Percentiles rank a stretch among this genome's conserved stretches.
These are phyloP conservation scores for Rotaria macrura DNA, from an alignment of 2,888 invertebrate genomes.

Conservation along the genomic window DNA sequence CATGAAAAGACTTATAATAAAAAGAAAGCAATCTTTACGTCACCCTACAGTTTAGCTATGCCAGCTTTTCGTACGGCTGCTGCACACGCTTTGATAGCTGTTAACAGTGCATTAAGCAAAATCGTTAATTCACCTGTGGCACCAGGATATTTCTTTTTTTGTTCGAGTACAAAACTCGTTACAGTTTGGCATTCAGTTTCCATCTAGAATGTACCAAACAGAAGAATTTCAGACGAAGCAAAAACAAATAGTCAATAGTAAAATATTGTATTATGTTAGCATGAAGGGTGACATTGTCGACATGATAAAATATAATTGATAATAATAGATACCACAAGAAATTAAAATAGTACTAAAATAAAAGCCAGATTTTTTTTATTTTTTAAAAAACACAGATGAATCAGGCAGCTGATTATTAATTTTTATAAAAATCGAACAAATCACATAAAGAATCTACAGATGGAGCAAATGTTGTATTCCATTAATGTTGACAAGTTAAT, in stretches of 20 bases:
- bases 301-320: background rate
- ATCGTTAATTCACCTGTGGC: constrained; percentile 91
- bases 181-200: constrained; percentile 75
- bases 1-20: background rate
- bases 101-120: constrained; percentile 79
- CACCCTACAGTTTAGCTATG: constrained; percentile 71
- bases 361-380: background rate
- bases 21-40: constrained; percentile 45
- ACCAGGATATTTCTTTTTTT: constrained; percentile 71
- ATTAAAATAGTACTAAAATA: background rate
- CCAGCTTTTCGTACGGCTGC: constrained; percentile 93
- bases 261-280: too few relatives aligned
- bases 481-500: too few relatives aligned
- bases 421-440: background rate
- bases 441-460: background rate
- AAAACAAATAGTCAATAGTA: too few relatives aligned
- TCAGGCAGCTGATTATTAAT: too few relatives aligned
- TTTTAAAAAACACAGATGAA: too few relatives aligned
- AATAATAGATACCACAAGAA: background rate
- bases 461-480: background rate
- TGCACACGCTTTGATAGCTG: constrained; percentile 90
- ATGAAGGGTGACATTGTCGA: too few relatives aligned
- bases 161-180: constrained; percentile 77
- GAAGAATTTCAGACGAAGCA: too few relatives aligned
- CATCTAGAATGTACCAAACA: background rate